Base-by-base conservation (phyloP, 2,113 vertebrate genomes). In the Tapirus terrestris region DNA sequence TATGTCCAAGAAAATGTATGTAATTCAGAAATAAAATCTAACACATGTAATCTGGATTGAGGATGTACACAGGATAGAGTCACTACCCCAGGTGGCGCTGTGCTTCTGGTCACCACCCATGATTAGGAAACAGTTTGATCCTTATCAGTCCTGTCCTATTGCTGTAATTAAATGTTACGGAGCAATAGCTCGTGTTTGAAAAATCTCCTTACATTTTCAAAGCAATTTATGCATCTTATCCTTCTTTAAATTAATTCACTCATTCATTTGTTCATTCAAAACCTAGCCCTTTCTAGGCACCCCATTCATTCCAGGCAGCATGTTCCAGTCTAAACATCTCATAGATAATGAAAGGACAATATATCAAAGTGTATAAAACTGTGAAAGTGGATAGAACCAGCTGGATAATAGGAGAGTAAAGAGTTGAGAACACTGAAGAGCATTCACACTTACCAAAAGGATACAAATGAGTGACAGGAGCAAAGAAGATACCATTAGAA, bases 1-100 rank as follows among this genome's bases (percentile, higher is more conserved):
- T 11, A 36, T 45, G 12, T 90, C 36, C 39, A 53, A 65, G 21
- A 77, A 68, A 48, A 85, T 43, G 5, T 72, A 8, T 53, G 4
- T 60, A 21, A 39, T 43, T 92, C 60, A 87, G 45, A 89, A 94
- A 88, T 79, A 68, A 94, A 94, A 90, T 60, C 4, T 60, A 81
- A 68, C 11, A 25, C 53, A 45, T 39, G 2, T 25, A 80, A 53
- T 84, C 58, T 4, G 10, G 16, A 56, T 33, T 81, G 14, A 92
- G 18, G 31, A 27, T 86, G 12, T 48, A 31, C 21, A 60, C 0
- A 51, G n/a, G 13, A 48, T 29, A 36, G 2, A 33, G 45, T 60
- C n/a, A 27, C 8, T 63, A 9, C 3, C 4, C 10, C 31, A 67
- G 3, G 5, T 7, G 70, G 17, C 56, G 60, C 6, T 2, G 1